Base-by-base conservation (phyloP, 2,888 invertebrate species). In the Agrilus cyanescens region DNA sequence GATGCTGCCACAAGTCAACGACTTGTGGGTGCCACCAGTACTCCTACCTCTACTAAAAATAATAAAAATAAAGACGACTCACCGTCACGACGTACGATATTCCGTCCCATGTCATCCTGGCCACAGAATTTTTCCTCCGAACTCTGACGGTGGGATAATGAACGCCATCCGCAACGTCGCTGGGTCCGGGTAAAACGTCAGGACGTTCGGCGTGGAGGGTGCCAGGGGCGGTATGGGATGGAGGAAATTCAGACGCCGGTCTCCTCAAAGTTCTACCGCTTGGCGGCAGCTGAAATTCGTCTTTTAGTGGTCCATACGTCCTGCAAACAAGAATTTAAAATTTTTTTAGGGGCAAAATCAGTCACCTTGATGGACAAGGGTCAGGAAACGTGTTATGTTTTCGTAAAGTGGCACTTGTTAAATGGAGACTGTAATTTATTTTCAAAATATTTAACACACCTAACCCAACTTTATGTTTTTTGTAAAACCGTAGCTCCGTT, bases 41-140 rank as follows among this genome's bases (percentile, higher is more conserved):
- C 31, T 31, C 6, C 6, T 7, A 20, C 7, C 20, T 7, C 5
- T 20, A 5, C 5, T 3, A 20, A 20, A 20, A 20, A 20, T 25
- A 25, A 25, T 25, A 25, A 10, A 25, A 25, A 10, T 4, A 25
- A 25, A 10, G 25, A 25, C 10, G 10, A 73, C 78, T 77, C 62
- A 87, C 87, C 67, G 80, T 79, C 56, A 84, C 80, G 62, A 86
- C 80, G 66, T 82, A 83, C 57, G 83, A 79, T 43, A 87, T 70
- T 47, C 86, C 86, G 54, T 81, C 80, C 65, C 83, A 76, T 16
- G 87, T 85, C 76, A 88, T 84, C 57, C 82, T 73, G 32, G 85
- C 82, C 29, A 88, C 88, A 47, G 87, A 85, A 57, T 87, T 85
- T 71, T 84, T 84, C 60, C 82, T 75, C 32, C 73, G 62, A 7